A percentile compares a stretch with the other conserved stretches of the same genome.
phyloP scores from a whole-genome alignment of 1,140 invertebrate genomes.

The Ooceraea biroi region DNA sequence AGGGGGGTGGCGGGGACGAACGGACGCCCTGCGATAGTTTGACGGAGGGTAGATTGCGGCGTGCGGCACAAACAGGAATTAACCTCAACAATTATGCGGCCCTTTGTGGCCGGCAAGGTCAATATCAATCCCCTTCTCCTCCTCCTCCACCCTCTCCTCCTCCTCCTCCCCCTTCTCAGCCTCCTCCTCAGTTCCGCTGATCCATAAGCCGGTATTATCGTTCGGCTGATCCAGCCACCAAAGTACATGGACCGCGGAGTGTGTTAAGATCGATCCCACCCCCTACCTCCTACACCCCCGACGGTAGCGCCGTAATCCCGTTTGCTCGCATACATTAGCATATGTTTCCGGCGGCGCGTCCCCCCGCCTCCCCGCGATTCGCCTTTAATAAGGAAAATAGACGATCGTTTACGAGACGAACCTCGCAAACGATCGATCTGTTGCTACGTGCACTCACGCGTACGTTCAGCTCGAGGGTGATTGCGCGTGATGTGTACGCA shows the following conservation, averaged over 20 bases:
- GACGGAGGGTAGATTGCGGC: slow-evolving; percentile 71
- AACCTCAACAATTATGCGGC: slow-evolving; percentile 76
- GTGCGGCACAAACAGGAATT: slow-evolving; percentile 73
- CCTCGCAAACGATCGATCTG: neutral
- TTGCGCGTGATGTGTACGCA: no score
- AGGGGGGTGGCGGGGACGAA: neutral
- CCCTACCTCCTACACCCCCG: no score
- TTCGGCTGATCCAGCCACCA: slow-evolving; percentile 22
- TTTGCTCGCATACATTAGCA: slow-evolving; percentile 47
- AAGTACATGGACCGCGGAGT: slow-evolving; percentile 54
- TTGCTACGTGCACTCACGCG: no score
- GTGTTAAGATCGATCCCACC: slow-evolving; percentile 54
- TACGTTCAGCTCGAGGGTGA: no score
- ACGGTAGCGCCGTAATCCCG: slow-evolving; percentile 32
- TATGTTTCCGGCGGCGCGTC: slow-evolving; percentile 26
- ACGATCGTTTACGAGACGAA: neutral
- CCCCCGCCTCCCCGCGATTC: no score
- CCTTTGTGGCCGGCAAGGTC: slow-evolving; percentile 76
- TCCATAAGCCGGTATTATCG: slow-evolving; percentile 55
- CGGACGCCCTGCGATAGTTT: slow-evolving; percentile 46
- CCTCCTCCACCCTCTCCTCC: no score
- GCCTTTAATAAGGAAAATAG: slow-evolving; percentile 39
- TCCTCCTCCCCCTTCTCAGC: no score
- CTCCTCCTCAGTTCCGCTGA: slow-evolving; percentile 42
- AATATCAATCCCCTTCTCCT: slow-evolving; percentile 60